Evolutionary conservation across 2,888 invertebrate genomes (phyloP), one percentile per base, ranked within the genome.

Genomic region (Calameuta idolon): DNA sequence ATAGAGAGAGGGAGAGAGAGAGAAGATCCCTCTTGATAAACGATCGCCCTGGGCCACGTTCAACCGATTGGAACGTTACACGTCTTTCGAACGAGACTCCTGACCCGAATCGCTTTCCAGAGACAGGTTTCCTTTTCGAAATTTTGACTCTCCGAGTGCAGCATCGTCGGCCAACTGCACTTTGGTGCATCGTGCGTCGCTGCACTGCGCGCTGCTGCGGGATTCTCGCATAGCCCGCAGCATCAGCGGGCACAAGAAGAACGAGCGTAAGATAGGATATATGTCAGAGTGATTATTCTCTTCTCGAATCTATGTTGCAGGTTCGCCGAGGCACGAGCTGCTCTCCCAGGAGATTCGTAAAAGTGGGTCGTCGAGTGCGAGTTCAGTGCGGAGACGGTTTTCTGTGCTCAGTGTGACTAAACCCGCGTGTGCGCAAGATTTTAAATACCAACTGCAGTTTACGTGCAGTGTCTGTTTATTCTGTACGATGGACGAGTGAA

Each of bases 401-500:
- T 55, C 55, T 23, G 55, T 55, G 55, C 23, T 55, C 55, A 9
- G 55, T 55, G 55, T 77, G 77, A 77, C 75, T 74, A 79, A 74
- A 23, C 71, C 35, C 35, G 35, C 35, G 71, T 68, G 69, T 31
- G 69, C 34, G 80, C 75, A 75, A 79, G 80, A 77, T 79, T 81
- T 80, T 78, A 78, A 80, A 78, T 9, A 55, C 23, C 55, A 55
- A 9, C 55, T 55, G 15, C 23, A 55, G 55, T 55, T 55, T 23
- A 5, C 55, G 55, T 55, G 55, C 55, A 55, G 55, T 55, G 55
- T 23, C 55, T 9, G 55, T 55, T 23, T 23, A 23, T 55, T 55
- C 55, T 23, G 55, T 55, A 23, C 23, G 23, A 89, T 89, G 90
- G 86, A 88, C 89, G 90, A 90, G 89, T 90, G 89, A 71, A 11